Conservation (phyloP, 30 jellyfish, hydroid and myxozoan genomes). For the Hydractinia echinata region DNA sequence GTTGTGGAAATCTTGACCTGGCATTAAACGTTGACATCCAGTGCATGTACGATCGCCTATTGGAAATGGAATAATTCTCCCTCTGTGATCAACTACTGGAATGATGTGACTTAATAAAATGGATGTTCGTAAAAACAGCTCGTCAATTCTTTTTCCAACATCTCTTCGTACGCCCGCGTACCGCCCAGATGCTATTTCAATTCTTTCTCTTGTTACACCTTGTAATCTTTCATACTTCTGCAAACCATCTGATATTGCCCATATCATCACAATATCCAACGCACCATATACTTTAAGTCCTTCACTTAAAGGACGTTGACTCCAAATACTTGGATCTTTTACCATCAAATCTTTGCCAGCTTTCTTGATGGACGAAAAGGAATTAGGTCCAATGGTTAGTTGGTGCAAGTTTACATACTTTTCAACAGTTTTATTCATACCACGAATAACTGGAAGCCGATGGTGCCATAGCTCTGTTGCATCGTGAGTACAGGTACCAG, state of each 20-base stretch:
- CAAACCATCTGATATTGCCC: neutral
- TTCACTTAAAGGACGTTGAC: neutral
- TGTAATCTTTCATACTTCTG: neutral
- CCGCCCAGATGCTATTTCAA: neutral
- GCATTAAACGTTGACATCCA: neutral
- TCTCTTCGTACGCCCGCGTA: constrained; percentile 5
- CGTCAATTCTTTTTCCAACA: neutral
- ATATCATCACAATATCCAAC: neutral
- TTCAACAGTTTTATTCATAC: neutral
- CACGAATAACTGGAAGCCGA: neutral
- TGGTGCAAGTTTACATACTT: no score
- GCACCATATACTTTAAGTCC: neutral
- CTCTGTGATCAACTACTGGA: neutral
- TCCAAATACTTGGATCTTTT: neutral
- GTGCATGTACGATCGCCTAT: neutral
- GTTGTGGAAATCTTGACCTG: neutral
- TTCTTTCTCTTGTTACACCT: neutral
- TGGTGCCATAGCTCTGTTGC: neutral
- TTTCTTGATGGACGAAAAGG: neutral
- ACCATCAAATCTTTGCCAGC: neutral
- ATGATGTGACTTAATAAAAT: neutral
- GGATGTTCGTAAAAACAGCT: neutral
- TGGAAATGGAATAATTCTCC: neutral
- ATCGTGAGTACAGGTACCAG: neutral
- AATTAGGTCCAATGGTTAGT: neutral